Evolutionary conservation across 2,888 invertebrate species (phyloP), one percentile per base, ranked within the genome.

Genomic region (Hirtodrosophila alboralis): DNA sequence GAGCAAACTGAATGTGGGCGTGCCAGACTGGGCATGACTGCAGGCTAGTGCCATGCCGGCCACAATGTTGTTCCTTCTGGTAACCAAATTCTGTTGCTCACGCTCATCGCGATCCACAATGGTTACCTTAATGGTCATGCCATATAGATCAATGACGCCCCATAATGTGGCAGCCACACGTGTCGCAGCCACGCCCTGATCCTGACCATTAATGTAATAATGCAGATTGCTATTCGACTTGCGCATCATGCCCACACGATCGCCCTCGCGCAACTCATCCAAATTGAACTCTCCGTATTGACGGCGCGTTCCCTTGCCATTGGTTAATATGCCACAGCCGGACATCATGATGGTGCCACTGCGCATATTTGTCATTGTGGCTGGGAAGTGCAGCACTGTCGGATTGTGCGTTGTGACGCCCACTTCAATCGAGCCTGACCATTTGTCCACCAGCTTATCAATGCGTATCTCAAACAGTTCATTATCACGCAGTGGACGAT

Each of bases 351-450:
- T 96, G 1, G 96, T 97, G 6, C 97, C 95, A 16, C 95, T 94
- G 54, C 97, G 94, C 96, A 98, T 96, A 89, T 98, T 98, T 0
- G 98, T 98, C 97, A 98, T 98, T 1, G 98, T 98, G 0, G 98
- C 97, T 2, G 98, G 98, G 90, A 98, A 98, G 60, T 97, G 95
- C 56, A 98, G 92, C 0, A 94, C 94, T 1, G 94, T 94, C 2
- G 98, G 98, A 91, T 97, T 96, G 88, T 98, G 98, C 8, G 96
- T 96, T 0, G 98, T 98, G 6, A 98, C 95, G 27, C 97, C 98
- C 72, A 97, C 96, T 92, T 94, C 89, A 51, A 91, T 91, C 2
- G 90, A 90, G 0, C 90, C 90, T 30, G 97, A 97, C 98, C 98
- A 98, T 88, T 98, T 96, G 88, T 97, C 97, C 5, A 98, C 97